Base-by-base conservation (phyloP, 1,140 invertebrate species). In the Helicoverpa armigera region DNA sequence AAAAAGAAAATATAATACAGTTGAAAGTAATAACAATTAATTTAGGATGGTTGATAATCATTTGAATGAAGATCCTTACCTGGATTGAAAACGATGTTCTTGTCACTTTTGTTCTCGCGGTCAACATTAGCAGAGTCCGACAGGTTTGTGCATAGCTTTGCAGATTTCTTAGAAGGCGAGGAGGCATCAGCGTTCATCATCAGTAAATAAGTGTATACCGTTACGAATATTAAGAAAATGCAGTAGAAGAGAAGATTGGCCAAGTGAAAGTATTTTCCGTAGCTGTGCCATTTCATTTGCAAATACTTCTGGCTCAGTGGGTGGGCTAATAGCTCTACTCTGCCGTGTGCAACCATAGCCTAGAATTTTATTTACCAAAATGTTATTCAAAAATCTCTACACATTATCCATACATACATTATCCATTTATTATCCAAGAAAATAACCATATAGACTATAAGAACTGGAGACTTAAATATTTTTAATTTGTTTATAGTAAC, bases 241-340 rank as follows among this genome's bases (percentile, higher is more conserved):
- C 96, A 96, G 90, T 98, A 98, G 70, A 98, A 95, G 3, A 98
- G 89, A 7, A 98, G 92, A 92, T 98, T 97, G 1, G 96, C 96
- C 18, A 98, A 85, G 87, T 98, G 97, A 89, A 98, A 97, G 88
- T 98, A 98, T 95, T 98, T 98, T 75, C 98, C 98, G 89, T 98
- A 98, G 0, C 97, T 97, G 89, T 98, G 97, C 98, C 98, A 98
- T 94, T 98, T 98, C 97, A 98, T 98, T 93, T 98, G 97, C 43
- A 98, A 91, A 91, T 98, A 98, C 93, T 98, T 98, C 88, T 98
- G 97, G 83, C 97, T 98, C 3, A 98, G 90, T 1, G 97, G 97
- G 95, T 98, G 98, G 50, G 97, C 97, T 51, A 98, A 90, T 11
- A 98, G 92, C 89, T 98, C 97, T 2, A 98, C 97, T 81, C 97